Conservation (phyloP, 2,888 invertebrate species). For the Pollenia labialis region DNA sequence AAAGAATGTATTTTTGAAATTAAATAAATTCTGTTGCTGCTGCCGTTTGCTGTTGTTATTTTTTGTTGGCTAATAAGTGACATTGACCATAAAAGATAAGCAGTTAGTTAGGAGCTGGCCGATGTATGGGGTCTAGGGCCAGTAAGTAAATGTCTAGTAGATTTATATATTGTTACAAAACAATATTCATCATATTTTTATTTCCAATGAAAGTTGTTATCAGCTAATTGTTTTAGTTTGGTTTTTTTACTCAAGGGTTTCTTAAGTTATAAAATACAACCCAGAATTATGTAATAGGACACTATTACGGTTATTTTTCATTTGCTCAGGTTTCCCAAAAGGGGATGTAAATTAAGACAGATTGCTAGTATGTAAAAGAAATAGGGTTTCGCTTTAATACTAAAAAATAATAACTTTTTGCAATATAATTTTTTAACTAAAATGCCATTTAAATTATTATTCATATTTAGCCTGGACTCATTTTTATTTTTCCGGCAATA, state of each 20-base stretch:
- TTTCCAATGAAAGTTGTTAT: conserved; percentile 6
- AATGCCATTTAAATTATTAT: too few relatives aligned
- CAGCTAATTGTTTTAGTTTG: neutral
- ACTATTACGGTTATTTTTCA: neutral
- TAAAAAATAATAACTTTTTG: too few relatives aligned
- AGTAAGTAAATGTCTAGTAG: neutral
- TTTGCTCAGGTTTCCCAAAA: neutral
- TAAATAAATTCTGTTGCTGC: neutral
- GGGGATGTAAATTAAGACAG: too few relatives aligned
- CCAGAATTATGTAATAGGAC: conserved; percentile 2
- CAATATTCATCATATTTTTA: conserved; percentile 10
- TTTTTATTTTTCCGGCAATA: too few relatives aligned
- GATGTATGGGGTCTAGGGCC: neutral
- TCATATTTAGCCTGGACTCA: too few relatives aligned
- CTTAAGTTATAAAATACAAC: conserved; percentile 6
- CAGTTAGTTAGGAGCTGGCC: neutral
- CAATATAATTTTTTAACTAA: too few relatives aligned
- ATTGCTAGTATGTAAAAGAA: too few relatives aligned
- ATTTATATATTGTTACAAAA: neutral
- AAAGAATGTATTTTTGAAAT: neutral
- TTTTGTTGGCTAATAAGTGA: neutral
- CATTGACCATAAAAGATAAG: conserved; percentile 11
- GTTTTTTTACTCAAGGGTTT: neutral
- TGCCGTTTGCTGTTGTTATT: neutral
- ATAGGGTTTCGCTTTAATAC: too few relatives aligned